These are phyloP conservation scores for Eupsilia transversa DNA, from an alignment of 2,888 invertebrate genomes.

Conservation along the genomic window DNA sequence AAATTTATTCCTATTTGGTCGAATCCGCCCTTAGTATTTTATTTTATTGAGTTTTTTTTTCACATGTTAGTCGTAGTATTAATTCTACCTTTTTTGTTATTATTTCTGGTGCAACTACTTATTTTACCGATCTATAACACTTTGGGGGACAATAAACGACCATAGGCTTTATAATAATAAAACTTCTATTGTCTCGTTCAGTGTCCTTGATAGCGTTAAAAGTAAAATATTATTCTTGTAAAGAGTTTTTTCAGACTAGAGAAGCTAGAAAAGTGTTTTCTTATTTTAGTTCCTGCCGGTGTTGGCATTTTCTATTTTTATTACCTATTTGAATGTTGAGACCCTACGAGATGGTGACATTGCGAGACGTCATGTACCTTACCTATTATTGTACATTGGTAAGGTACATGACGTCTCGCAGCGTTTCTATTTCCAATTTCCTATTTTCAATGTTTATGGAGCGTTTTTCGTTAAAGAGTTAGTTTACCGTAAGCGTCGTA, in stretches of 20 bases:
- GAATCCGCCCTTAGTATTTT: too few relatives aligned
- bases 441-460: not conserved
- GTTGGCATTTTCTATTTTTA: conserved; percentile 13
- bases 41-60: not conserved
- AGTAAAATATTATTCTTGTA: not conserved
- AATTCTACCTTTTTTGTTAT: not conserved
- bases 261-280: conserved; percentile 18
- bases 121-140: not conserved
- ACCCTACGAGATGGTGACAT: not conserved
- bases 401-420: too few relatives aligned
- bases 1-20: too few relatives aligned
- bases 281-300: conserved; percentile 2
- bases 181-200: too few relatives aligned
- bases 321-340: not conserved
- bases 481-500: not conserved
- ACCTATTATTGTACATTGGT: too few relatives aligned
- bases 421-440: too few relatives aligned
- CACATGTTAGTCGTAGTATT: not conserved
- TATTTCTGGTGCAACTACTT: not conserved
- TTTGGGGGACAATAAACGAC: too few relatives aligned
- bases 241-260: not conserved
- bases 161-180: too few relatives aligned
- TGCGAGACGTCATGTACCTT: too few relatives aligned
- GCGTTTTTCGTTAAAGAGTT: not conserved
- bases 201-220: too few relatives aligned